phyloP scores from a whole-genome alignment of 2,888 invertebrate genomes.

The Agrochola circellaris region DNA sequence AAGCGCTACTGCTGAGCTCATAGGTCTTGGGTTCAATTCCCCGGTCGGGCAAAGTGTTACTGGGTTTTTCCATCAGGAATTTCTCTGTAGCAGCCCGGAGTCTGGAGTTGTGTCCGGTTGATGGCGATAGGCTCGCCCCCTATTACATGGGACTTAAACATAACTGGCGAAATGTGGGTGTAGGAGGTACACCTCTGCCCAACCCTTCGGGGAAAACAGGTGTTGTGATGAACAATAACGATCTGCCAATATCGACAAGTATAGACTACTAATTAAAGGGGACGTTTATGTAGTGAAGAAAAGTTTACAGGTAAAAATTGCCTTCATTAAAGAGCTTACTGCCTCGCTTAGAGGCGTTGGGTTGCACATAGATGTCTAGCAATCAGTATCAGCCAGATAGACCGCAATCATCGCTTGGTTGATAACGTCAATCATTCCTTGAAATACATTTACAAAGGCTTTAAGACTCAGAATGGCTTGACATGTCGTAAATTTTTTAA shows the following conservation, averaged over 20 bases:
- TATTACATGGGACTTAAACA: too few relatives aligned
- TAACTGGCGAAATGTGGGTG: too few relatives aligned
- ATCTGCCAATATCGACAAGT: not conserved
- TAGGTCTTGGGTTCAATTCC: too few relatives aligned
- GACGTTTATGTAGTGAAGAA: not conserved
- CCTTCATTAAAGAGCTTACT: not conserved
- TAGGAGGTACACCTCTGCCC: too few relatives aligned
- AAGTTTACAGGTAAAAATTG: not conserved
- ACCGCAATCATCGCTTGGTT: not conserved
- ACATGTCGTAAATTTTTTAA: not conserved
- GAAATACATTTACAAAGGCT: slow-evolving; percentile 36
- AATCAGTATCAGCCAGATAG: slow-evolving; percentile 18
- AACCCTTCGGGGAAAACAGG: too few relatives aligned
- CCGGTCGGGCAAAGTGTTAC: too few relatives aligned
- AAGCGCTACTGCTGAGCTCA: too few relatives aligned
- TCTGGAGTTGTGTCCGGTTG: too few relatives aligned
- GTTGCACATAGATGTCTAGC: slow-evolving; percentile 5
- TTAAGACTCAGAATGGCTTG: slow-evolving; percentile 19
- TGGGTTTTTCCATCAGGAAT: too few relatives aligned
- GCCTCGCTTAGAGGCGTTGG: not conserved
- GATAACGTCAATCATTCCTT: slow-evolving; percentile 42
- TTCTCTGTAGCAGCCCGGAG: too few relatives aligned
- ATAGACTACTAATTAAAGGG: not conserved
- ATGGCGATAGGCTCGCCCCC: too few relatives aligned
- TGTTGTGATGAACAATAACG: not conserved